Conservation (phyloP, 35 echinoderm and acorn worm genomes). For the Apostichopus japonicus region DNA sequence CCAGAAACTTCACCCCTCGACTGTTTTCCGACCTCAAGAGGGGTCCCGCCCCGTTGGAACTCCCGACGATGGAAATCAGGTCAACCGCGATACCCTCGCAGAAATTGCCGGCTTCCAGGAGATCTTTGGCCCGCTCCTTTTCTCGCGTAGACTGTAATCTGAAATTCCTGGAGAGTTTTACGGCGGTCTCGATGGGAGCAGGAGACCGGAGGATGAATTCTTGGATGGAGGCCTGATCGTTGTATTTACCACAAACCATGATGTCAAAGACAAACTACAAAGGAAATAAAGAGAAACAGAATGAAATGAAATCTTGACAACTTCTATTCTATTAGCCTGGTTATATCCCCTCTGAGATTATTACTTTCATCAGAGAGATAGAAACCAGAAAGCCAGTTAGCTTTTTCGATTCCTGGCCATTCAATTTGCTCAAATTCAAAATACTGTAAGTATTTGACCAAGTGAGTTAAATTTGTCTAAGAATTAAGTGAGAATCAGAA, state of each 20-base stretch:
- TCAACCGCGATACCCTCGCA: conserved; percentile 96
- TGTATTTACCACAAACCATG: conserved; percentile 93
- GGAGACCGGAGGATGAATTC: conserved; percentile 93
- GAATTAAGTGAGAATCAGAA: too few relatives aligned
- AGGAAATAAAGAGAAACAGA: conserved; percentile 24
- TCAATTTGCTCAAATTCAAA: too few relatives aligned
- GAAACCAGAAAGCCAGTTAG: too few relatives aligned
- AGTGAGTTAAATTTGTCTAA: too few relatives aligned
- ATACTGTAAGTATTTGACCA: too few relatives aligned
- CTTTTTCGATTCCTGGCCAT: too few relatives aligned
- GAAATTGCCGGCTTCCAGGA: conserved; percentile 79
- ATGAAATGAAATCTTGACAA: background rate
- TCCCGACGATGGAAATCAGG: conserved; percentile 76
- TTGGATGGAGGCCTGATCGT: conserved; percentile 79
- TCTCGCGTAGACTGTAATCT: conserved; percentile 71
- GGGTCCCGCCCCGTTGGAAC: conserved; percentile 73
- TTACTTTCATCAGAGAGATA: too few relatives aligned
- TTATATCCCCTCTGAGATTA: too few relatives aligned
- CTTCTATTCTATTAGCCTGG: too few relatives aligned
- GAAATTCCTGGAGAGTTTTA: conserved; percentile 85
- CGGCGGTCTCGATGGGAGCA: conserved; percentile 91
- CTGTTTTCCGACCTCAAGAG: conserved; percentile 79
- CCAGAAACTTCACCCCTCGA: conserved; percentile 79
- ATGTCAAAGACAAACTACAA: conserved; percentile 98
- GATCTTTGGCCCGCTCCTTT: conserved; percentile 92